phyloP scores from a whole-genome alignment of 2,888 invertebrate species.

The Watsonalla binaria region DNA sequence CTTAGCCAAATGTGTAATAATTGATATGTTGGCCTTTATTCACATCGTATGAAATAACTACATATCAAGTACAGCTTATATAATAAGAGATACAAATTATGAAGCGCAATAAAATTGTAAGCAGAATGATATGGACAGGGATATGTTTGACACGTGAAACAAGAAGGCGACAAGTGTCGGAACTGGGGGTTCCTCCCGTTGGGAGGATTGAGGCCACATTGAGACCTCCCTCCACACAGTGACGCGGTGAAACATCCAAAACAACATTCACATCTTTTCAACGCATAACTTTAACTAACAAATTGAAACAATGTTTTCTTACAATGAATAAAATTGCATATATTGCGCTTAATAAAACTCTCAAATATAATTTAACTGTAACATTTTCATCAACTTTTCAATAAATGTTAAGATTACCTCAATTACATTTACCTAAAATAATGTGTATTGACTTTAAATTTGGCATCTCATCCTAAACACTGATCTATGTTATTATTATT shows the following conservation, averaged over 20 bases:
- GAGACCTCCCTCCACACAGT: constrained; percentile 2
- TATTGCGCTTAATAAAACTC: constrained; percentile 78
- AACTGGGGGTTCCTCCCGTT: constrained; percentile 9
- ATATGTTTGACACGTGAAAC: constrained; percentile 49
- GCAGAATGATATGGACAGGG: constrained; percentile 61
- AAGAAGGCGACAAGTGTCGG: constrained; percentile 18
- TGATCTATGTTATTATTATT: constrained; percentile 64
- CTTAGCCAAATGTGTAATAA: constrained; percentile 59
- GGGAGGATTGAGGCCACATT: constrained; percentile 10
- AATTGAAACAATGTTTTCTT: constrained; percentile 77
- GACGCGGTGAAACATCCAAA: constrained; percentile 36
- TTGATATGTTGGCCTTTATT: constrained; percentile 69
- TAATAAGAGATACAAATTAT: constrained; percentile 51
- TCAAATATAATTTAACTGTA: constrained; percentile 79
- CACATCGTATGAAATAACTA: constrained; percentile 45
- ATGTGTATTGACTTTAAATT: constrained; percentile 83
- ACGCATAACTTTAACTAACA: constrained; percentile 78
- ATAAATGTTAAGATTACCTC: constrained; percentile 76
- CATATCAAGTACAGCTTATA: constrained; percentile 54
- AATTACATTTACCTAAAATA: constrained; percentile 79
- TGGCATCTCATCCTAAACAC: constrained; percentile 81
- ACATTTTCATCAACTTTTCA: constrained; percentile 76
- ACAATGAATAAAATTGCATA: constrained; percentile 77
- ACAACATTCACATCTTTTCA: constrained; percentile 61
- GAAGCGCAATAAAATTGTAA: constrained; percentile 60